phyloP scores from a whole-genome alignment of 2,888 invertebrate genomes.

The Lamellibrachia columna region DNA sequence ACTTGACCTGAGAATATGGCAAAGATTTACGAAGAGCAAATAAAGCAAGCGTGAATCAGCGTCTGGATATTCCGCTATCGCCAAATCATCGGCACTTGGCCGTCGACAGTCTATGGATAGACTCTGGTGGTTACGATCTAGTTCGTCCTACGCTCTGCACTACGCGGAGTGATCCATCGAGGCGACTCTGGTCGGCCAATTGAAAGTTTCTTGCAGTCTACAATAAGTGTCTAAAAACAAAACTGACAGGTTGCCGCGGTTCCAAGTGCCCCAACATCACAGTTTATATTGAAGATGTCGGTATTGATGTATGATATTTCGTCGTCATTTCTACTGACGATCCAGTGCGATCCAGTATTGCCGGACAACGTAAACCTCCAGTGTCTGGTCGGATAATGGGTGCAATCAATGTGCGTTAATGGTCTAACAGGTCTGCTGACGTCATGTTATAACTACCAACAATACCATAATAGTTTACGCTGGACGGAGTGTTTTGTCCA shows the following conservation, averaged over 20 bases:
- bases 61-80: background rate
- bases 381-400: background rate
- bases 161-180: background rate
- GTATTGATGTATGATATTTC: background rate
- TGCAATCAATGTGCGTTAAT: background rate
- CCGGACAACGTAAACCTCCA: background rate
- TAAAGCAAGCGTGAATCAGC: background rate
- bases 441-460: no score
- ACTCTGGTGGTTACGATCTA: background rate
- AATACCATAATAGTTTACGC: no score
- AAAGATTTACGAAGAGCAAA: conserved; percentile 7
- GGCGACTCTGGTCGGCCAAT: background rate
- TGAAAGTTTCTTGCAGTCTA: background rate
- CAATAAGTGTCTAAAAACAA: no score
- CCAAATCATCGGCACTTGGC: background rate
- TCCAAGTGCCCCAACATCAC: no score
- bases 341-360: background rate
- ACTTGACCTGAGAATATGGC: background rate
- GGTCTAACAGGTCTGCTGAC: background rate
- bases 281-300: background rate
- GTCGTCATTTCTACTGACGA: background rate
- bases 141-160: background rate
- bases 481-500: no score
- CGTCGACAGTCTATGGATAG: background rate
- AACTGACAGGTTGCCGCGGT: no score